phyloP scores from a whole-genome alignment of 2,113 vertebrate genomes.

The Catharus fuscescens region DNA sequence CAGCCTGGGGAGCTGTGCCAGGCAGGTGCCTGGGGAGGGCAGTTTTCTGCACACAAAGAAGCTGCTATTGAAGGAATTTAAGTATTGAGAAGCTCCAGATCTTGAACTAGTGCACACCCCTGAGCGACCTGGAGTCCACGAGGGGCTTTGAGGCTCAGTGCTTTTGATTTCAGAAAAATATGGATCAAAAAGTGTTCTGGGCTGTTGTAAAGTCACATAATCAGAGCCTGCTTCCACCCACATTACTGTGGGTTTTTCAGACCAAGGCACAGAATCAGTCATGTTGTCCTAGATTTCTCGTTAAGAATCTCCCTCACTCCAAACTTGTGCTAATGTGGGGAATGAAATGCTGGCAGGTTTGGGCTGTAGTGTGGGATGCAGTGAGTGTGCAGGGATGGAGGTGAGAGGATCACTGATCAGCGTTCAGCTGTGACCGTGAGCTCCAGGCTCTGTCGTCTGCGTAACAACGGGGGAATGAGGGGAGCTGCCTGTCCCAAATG shows the following conservation, averaged over 20 bases:
- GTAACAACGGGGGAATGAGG: accelerated
- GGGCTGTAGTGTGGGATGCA: neutral
- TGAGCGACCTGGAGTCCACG: accelerated
- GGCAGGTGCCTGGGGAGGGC: neutral
- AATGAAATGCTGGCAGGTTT: neutral
- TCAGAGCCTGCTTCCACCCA: neutral
- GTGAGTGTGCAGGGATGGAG: neutral
- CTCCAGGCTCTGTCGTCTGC: accelerated
- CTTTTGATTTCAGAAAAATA: neutral
- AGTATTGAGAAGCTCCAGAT: neutral
- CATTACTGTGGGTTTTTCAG: neutral
- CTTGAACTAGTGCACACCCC: neutral
- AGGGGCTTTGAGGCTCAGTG: neutral
- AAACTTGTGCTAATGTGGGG: neutral
- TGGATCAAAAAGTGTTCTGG: neutral
- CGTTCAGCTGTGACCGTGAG: accelerated
- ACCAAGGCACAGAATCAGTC: neutral
- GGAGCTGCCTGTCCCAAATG: neutral
- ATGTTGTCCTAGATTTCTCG: neutral
- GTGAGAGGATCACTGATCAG: accelerated
- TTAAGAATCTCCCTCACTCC: neutral
- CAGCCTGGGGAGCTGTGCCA: neutral
- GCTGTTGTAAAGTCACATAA: neutral
- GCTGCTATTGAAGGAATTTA: neutral
- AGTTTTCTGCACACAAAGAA: neutral